phyloP scores from a whole-genome alignment of 1,140 invertebrate species.

The Drosophila varians region DNA sequence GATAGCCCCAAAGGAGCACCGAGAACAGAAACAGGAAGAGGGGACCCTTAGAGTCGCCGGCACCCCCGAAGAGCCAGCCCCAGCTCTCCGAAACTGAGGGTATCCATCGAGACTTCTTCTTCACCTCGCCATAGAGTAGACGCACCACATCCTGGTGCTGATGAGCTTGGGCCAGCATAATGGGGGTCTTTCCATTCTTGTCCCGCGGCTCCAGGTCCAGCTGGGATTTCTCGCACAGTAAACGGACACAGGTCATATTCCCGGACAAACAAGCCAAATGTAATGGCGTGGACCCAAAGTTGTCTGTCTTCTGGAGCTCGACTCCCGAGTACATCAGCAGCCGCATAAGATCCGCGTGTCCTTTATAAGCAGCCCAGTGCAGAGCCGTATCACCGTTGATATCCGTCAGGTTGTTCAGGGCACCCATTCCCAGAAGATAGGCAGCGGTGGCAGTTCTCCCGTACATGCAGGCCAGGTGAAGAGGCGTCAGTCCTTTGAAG shows the following conservation, averaged over 20 bases:
- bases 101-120: constrained; percentile 91
- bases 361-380: constrained; percentile 97
- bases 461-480: constrained; percentile 97
- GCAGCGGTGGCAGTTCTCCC: constrained; percentile 94
- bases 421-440: constrained; percentile 94
- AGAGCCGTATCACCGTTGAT: constrained; percentile 96
- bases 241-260: constrained; percentile 91
- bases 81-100: constrained; percentile 93
- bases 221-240: constrained; percentile 93
- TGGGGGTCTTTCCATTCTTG: constrained; percentile 95
- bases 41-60: constrained; percentile 94
- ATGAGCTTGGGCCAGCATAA: constrained; percentile 94
- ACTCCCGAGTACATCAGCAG: constrained; percentile 90
- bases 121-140: constrained; percentile 91
- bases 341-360: constrained; percentile 93
- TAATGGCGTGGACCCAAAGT: constrained; percentile 96
- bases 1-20: constrained; percentile 95
- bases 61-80: constrained; percentile 95
- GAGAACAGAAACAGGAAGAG: constrained; percentile 93
- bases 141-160: constrained; percentile 93
- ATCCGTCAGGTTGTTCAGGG: constrained; percentile 92
- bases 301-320: constrained; percentile 93
- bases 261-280: constrained; percentile 96
- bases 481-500: constrained; percentile 94
- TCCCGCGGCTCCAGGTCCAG: constrained; percentile 91